Percentiles rank a stretch among this genome's conserved stretches.
Evolutionary conservation across 2,888 invertebrate genomes (phyloP).

Genomic region (Ecdyonurus torrentis): DNA sequence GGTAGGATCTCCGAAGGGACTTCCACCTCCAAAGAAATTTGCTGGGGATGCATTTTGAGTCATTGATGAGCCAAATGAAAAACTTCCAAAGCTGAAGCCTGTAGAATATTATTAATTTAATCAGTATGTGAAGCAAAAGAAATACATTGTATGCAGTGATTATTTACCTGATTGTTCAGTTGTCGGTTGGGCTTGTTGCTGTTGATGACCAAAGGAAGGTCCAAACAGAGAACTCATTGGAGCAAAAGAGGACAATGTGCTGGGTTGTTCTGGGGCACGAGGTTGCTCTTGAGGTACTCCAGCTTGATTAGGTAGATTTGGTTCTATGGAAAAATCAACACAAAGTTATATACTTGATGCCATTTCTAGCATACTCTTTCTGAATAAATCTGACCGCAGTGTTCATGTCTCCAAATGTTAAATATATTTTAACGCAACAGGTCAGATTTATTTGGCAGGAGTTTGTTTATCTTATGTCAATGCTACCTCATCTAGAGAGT

Average conservation of each 20-base stretch:
- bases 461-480: too few species aligned
- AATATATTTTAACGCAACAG: too few species aligned
- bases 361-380: too few species aligned
- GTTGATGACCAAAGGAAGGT: neutral
- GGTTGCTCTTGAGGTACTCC: neutral
- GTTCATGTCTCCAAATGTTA: too few species aligned
- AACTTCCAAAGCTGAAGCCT: neutral
- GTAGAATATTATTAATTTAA: too few species aligned
- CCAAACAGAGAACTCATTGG: neutral
- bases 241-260: neutral
- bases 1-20: neutral
- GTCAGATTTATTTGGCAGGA: too few species aligned
- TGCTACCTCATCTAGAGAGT: too few species aligned
- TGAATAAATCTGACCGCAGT: too few species aligned
- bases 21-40: neutral
- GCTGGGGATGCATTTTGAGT: neutral
- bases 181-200: neutral
- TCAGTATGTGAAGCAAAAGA: too few species aligned
- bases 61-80: neutral
- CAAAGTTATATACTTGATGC: too few species aligned
- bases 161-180: neutral
- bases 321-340: too few species aligned
- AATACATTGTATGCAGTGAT: neutral
- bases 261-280: too few species aligned
- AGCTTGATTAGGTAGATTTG: neutral